These are phyloP conservation scores for Drosophila setosimentum DNA, from an alignment of 2,888 invertebrate genomes.

Conservation along the genomic window DNA sequence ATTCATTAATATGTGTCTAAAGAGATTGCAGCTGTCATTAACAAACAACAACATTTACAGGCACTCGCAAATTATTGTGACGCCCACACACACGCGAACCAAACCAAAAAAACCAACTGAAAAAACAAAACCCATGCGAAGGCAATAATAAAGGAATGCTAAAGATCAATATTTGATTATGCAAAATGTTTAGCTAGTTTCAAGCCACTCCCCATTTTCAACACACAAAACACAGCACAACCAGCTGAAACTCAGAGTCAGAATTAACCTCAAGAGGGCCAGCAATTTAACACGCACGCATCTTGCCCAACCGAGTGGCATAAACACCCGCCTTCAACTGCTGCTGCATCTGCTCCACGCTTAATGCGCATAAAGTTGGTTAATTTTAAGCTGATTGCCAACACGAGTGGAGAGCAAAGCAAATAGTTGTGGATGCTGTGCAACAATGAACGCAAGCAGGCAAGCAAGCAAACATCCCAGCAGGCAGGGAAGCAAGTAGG, in stretches of 20 bases:
- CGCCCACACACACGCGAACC: slow-evolving; percentile 42
- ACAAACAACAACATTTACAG: slow-evolving; percentile 31
- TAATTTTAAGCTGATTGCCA: slow-evolving; percentile 76
- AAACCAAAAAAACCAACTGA: background rate
- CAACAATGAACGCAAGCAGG: slow-evolving; percentile 40
- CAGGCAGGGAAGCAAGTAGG: background rate
- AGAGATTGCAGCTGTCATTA: slow-evolving; percentile 45
- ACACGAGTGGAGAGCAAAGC: slow-evolving; percentile 61
- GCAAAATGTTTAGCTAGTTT: slow-evolving; percentile 48
- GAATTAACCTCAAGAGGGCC: slow-evolving; percentile 35
- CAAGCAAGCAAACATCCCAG: slow-evolving; percentile 3
- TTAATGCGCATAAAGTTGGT: slow-evolving; percentile 69
- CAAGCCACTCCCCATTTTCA: slow-evolving; percentile 41
- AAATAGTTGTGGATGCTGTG: slow-evolving; percentile 47
- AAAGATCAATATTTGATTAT: slow-evolving; percentile 68
- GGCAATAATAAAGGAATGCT: slow-evolving; percentile 43
- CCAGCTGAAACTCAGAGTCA: slow-evolving; percentile 4
- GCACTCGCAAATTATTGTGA: slow-evolving; percentile 44
- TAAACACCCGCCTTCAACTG: slow-evolving; percentile 37
- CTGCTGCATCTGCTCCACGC: slow-evolving; percentile 41
- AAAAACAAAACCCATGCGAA: slow-evolving; percentile 10
- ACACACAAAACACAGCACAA: slow-evolving; percentile 5
- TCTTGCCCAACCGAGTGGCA: slow-evolving; percentile 43
- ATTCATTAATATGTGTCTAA: slow-evolving; percentile 48
- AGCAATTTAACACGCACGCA: slow-evolving; percentile 61